Base-by-base conservation (phyloP, 1,140 invertebrate species). In the Lamellibrachia luymesi region DNA sequence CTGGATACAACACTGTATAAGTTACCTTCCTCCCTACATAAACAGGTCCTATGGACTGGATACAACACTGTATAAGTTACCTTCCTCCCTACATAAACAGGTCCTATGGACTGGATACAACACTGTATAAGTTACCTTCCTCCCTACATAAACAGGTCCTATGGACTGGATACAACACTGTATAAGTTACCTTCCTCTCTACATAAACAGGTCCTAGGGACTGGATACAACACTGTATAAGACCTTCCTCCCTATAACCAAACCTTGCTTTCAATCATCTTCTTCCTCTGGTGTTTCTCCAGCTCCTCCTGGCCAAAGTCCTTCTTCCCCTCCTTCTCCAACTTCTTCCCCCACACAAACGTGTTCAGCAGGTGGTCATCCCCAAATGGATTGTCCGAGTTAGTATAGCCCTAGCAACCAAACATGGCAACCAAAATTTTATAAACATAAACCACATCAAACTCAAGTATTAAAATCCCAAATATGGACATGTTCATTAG, bases 361-460 rank as follows among this genome's bases (percentile, higher is more conserved):
- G 98, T 98, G 38, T 98, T 97, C 1, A 98, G 96, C 8, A 99
- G 97, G 96, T 98, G 98, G 17, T 98, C 98, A 97, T 99, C 99
- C 2, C 99, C 99, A 97, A 99, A 99, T 0, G 99, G 99, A 97
- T 99, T 99, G 96, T 99, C 99, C 50, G 98, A 98, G 96, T 99
- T 99, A 17, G 99, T 99, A 95, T 99, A 99, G 94, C 98, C 98
- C 96, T 96, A 93, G 90, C 38, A 7, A 94, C 64, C 17, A 93
- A 92, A n/a, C 38, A 56, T 7, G 91, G 4, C 50, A 91, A 52
- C 50, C 22, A 93, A 38, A 25, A 50, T 91, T 7, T 2, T 27
- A 25, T 92, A 93, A 92, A 50, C 93, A 25, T 27, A 92, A 64
- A 8, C 49, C n/a, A 90, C 27, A 50, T n/a, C n/a, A 90, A 80